Conservation (phyloP, 2,797 vertebrate genomes). For the Delichon dasypus region DNA sequence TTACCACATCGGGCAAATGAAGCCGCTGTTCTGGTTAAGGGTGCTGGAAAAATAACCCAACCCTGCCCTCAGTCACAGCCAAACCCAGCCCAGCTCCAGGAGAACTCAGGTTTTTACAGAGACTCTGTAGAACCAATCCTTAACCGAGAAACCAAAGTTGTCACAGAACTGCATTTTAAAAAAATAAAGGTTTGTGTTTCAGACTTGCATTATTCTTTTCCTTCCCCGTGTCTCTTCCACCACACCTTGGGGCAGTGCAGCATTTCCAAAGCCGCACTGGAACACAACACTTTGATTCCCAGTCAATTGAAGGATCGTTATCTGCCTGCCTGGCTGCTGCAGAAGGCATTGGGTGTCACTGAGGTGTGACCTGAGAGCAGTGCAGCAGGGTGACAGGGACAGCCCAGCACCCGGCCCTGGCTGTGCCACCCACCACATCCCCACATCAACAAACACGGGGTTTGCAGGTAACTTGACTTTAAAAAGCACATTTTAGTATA, state of each 20-base stretch:
- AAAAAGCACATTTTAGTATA: conserved; percentile 81
- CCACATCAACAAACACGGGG: neutral
- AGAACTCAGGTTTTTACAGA: neutral
- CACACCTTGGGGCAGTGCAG: neutral
- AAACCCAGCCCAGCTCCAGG: fast-evolving
- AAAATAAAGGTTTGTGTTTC: neutral
- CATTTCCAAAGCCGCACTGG: neutral
- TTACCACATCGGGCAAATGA: neutral
- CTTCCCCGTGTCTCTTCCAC: fast-evolving
- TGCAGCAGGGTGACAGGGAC: fast-evolving
- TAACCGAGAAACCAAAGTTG: neutral
- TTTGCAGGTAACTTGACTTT: neutral
- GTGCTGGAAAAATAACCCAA: neutral
- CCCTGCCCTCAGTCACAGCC: neutral
- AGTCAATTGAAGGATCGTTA: neutral
- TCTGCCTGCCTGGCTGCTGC: neutral
- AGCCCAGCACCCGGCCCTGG: neutral
- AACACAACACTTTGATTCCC: neutral
- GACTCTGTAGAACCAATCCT: fast-evolving
- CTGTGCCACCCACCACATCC: neutral
- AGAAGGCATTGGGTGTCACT: neutral
- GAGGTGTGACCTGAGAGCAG: neutral
- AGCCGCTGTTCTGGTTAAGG: neutral
- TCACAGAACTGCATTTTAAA: neutral
- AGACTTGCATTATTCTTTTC: neutral